Evolutionary conservation across 2,113 vertebrate species (phyloP).

Genomic region (Acrocephalus kingi): DNA sequence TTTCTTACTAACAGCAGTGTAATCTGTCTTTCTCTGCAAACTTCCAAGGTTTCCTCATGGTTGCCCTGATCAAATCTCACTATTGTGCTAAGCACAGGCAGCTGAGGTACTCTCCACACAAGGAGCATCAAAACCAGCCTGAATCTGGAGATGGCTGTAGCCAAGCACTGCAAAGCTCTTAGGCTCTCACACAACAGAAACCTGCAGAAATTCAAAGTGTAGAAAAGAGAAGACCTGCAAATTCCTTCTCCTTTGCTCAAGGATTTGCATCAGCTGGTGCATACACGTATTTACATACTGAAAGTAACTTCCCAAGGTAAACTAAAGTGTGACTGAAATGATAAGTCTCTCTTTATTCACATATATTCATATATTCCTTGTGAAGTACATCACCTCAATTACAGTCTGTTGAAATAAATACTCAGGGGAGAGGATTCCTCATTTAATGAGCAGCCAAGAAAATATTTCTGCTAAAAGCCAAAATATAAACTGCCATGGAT

Average conservation of each 20-base stretch:
- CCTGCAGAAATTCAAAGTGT: not conserved
- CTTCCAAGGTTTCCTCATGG: not conserved
- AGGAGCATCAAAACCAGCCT: no score
- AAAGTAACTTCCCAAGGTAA: not conserved
- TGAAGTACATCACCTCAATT: not conserved
- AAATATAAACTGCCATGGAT: not conserved
- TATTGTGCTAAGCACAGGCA: accelerated
- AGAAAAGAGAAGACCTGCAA: not conserved
- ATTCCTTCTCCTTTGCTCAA: not conserved
- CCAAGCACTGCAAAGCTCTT: not conserved
- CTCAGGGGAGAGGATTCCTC: not conserved
- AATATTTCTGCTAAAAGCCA: not conserved
- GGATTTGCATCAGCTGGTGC: not conserved
- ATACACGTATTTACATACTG: not conserved
- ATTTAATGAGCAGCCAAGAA: constrained; percentile 10
- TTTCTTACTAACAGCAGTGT: not conserved
- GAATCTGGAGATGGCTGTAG: not conserved
- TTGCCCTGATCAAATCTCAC: not conserved
- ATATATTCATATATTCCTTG: not conserved
- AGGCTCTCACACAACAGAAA: not conserved
- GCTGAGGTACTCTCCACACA: not conserved
- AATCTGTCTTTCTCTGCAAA: not conserved
- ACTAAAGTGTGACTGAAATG: not conserved
- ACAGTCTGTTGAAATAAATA: not conserved
- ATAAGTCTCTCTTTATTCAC: not conserved